Base-by-base conservation (phyloP, 2,113 vertebrate species). In the Petaurus breviceps region DNA sequence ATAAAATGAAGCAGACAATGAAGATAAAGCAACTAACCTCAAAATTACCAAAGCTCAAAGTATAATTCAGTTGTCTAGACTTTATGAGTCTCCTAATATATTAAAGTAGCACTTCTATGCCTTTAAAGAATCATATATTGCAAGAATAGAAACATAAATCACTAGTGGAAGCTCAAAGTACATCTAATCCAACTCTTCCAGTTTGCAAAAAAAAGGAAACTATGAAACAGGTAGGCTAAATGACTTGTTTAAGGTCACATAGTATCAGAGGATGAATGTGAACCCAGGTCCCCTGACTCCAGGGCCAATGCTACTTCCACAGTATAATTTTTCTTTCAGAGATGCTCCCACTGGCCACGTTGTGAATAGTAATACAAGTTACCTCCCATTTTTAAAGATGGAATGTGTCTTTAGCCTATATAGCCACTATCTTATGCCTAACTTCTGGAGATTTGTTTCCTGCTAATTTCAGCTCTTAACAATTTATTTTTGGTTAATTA, bases 401-500 rank as follows among this genome's bases (percentile, higher is more conserved):
- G 93, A 90, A 91, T 55, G 3, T 93, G 93, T 96, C 61, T 91
- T 57, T 94, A 57, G 49, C 89, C 22, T 90, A 91, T 47, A n/a
- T n/a, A 94, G 50, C 16, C 93, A 96, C 37, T 93, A 47, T 93
- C 96, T 77, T 94, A 37, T 49, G 49, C 11, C 92, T 94, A 55
- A 10, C 68, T 92, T 51, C 31, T 92, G 31, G 24, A 46, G 47
- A 3, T 49, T 57, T 97, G 98, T 77, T 97, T 98, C 10, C 93
- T 95, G 95, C 28, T 51, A 97, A 97, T 96, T 93, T 96, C 89
- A 96, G 93, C 50, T 94, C 46, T 94, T 93, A 95, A 5, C 47
- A 90, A 23, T 95, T 96, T 90, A 91, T 97, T 95, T 96, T 92
- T 96, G 3, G 92, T n/a, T 95, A 97, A 97, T 97, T 61, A 96